Conservation (phyloP, 2,113 vertebrate species). For the Apus apus region DNA sequence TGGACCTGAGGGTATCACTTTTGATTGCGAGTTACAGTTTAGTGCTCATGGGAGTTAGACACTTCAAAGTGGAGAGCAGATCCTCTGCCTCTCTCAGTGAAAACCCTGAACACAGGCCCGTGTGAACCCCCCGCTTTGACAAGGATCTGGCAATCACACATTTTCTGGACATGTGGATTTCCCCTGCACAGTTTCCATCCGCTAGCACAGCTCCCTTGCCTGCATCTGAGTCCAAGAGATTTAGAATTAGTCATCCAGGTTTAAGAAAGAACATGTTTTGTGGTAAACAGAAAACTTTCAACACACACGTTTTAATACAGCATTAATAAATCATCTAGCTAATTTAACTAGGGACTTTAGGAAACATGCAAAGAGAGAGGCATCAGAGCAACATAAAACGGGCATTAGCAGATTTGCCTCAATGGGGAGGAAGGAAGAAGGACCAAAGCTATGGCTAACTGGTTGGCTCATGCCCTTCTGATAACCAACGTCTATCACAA, state of each 20-base stretch:
- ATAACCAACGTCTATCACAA: not conserved
- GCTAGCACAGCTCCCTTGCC: not conserved
- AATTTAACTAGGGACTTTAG: not conserved
- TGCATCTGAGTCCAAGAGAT: not conserved
- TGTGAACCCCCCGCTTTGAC: not conserved
- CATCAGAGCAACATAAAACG: not conserved
- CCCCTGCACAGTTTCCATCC: not conserved
- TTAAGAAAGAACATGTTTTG: not conserved
- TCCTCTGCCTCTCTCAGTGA: not conserved
- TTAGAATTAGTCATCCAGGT: not conserved
- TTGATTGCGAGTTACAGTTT: not conserved
- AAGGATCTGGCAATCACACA: accelerated
- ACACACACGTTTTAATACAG: not conserved
- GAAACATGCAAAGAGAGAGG: not conserved
- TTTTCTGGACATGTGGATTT: not conserved
- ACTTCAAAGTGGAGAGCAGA: not conserved
- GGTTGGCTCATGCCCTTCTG: not conserved
- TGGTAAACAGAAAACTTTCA: not conserved
- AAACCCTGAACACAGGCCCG: not conserved
- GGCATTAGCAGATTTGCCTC: not conserved
- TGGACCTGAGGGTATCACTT: not conserved
- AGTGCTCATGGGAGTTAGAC: not conserved
- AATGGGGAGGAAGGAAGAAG: not conserved
- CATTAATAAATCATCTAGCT: not conserved
- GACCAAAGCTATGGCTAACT: not conserved